phyloP scores from a whole-genome alignment of 2,113 vertebrate genomes.

The Malurus cyaneus region DNA sequence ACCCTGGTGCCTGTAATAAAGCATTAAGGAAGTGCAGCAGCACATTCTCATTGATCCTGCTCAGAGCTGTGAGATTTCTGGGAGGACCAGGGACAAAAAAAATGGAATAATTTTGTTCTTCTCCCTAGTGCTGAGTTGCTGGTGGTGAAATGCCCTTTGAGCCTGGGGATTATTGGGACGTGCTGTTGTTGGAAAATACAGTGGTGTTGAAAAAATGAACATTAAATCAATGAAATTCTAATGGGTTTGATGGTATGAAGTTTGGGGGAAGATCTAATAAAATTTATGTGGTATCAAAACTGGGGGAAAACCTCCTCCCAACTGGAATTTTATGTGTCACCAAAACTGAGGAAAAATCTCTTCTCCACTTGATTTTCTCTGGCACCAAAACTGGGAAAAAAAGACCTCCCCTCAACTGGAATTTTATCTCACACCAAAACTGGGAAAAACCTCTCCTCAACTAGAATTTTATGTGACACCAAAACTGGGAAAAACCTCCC shows the following conservation, averaged over 20 bases:
- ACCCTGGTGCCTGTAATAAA: constrained; percentile 60
- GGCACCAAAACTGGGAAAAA: neutral
- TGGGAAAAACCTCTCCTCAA: too few relatives aligned
- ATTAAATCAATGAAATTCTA: too few relatives aligned
- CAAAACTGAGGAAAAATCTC: neutral
- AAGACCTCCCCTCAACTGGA: neutral
- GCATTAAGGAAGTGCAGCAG: constrained; percentile 58
- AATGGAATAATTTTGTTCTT: neutral
- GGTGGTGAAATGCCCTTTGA: neutral
- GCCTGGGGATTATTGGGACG: neutral
- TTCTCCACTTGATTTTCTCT: neutral
- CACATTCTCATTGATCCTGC: constrained; percentile 50
- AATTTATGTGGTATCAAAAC: too few relatives aligned
- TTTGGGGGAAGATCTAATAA: too few relatives aligned
- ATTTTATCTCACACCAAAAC: neutral
- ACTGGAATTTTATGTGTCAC: neutral
- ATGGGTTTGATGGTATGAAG: too few relatives aligned
- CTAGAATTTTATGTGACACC: too few relatives aligned
- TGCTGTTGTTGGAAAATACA: neutral
- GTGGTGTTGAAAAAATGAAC: too few relatives aligned
- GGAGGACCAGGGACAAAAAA: neutral
- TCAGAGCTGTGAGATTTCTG: neutral
- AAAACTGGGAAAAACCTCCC: neutral
- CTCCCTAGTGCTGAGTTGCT: constrained; percentile 3
- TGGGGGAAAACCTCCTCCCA: neutral